Evolutionary conservation across 2,113 vertebrate species (phyloP), one percentile per base, ranked within the genome.

Genomic region (Nettapus auritus): DNA sequence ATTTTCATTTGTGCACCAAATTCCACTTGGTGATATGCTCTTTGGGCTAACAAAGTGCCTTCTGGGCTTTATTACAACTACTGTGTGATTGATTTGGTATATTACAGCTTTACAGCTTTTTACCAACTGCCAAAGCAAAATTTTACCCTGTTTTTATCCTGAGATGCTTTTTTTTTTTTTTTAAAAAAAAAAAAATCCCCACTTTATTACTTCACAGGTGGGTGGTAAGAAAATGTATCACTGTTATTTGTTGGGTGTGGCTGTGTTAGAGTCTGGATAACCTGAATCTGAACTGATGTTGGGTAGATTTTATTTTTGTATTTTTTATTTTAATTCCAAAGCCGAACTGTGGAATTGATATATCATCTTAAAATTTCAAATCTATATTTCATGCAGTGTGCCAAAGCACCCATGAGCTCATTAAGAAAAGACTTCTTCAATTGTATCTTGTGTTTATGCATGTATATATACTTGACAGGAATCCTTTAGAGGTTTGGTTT

Each of bases 401-500:
- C 66, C 74, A 87, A 84, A 90, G 81, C 81, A 93, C 59, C 90
- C 89, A 76, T 87, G 70, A 91, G 81, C 92, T 96, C 44, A 73
- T 96, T 96, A 96, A 93, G 84, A 57, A 79, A 90, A 87, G 77
- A 79, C 81, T 88, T 93, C 93, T 96, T 95, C 90, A 95, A 82
- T 92, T 96, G 87, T 82, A 85, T 87, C 57, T 57, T 90, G 28
- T 87, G 40, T 92, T 94, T 94, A 82, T 96, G 93, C 86, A 76
- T 92, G 67, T 95, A 63, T 96, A 96, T 97, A 66, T 93, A 95
- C 67, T 93, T 82, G 88, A 90, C 90, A 87, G 77, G 75, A 96
- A 93, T 95, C 55, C 88, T 96, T 86, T 95, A 88, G 94, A 93
- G 89, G 63, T 79, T 95, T 95, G 55, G 21, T 93, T 92, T 94